These are phyloP conservation scores for Merops nubicus DNA, from an alignment of 2,113 vertebrate species.

Conservation along the genomic window DNA sequence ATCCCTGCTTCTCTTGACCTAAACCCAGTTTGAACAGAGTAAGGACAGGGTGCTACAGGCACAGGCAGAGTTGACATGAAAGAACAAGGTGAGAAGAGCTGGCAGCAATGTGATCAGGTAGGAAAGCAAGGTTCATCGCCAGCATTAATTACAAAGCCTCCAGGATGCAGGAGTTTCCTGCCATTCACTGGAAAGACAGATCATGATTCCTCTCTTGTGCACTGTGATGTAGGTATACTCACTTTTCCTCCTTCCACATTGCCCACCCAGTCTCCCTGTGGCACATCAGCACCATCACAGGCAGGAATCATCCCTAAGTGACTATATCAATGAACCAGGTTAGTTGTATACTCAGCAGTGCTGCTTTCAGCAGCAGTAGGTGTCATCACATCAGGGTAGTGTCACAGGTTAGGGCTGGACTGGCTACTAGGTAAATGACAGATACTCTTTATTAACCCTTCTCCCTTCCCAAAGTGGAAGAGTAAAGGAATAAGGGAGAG, in stretches of 20 bases:
- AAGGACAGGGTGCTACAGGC: background rate
- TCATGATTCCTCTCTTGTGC: background rate
- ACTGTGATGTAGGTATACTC: background rate
- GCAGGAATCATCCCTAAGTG: background rate
- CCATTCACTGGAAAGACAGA: background rate
- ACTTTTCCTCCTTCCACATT: background rate
- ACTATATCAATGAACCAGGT: background rate
- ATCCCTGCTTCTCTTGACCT: background rate
- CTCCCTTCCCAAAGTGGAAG: background rate
- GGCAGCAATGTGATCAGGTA: background rate
- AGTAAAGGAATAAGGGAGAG: background rate
- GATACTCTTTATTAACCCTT: background rate
- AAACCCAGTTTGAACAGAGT: background rate
- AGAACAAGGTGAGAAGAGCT: background rate
- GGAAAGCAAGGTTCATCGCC: background rate
- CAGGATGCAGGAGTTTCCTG: background rate
- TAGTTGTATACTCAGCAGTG: background rate
- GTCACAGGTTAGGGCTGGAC: background rate
- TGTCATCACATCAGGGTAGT: background rate
- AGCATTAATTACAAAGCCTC: background rate
- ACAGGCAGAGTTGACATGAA: background rate
- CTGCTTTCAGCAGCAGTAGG: background rate
- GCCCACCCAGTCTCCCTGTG: background rate
- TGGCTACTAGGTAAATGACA: background rate
- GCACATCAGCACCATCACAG: background rate